Evolutionary conservation across 2,797 vertebrate species (phyloP).

Genomic region (Sebastes trivittatus): DNA sequence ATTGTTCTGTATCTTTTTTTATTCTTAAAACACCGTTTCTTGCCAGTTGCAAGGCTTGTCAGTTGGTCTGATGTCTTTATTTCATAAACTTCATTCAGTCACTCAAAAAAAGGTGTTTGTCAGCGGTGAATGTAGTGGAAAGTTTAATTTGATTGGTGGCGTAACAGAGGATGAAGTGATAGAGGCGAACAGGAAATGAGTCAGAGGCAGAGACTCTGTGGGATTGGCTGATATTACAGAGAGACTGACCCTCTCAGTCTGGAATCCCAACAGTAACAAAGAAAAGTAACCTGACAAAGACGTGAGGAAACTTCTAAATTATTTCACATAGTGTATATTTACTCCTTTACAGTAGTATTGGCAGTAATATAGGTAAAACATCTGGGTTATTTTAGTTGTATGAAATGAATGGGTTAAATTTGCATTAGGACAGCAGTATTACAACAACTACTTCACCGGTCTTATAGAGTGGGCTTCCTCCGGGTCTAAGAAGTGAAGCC

Average conservation of each 20-base stretch:
- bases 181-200: conserved; percentile 42
- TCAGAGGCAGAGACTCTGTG: conserved; percentile 41
- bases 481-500: not conserved
- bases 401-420: not conserved
- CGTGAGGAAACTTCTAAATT: too few relatives aligned
- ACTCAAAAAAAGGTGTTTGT: conserved; percentile 2
- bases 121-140: conserved; percentile 24
- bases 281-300: not conserved
- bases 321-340: not conserved
- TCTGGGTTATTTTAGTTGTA: not conserved
- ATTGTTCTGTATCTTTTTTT: not conserved
- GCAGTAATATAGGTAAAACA: not conserved
- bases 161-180: conserved; percentile 27
- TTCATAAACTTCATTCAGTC: not conserved
- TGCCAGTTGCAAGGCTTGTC: not conserved
- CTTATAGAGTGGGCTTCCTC: not conserved
- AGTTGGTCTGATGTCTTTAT: not conserved
- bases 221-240: conserved; percentile 21
- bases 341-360: not conserved
- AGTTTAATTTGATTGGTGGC: conserved; percentile 18
- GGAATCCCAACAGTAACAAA: not conserved
- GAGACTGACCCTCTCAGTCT: conserved; percentile 5
- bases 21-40: not conserved
- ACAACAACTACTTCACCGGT: not conserved
- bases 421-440: not conserved